Base-by-base conservation (phyloP, 2,888 invertebrate genomes). In the Epinotia demarniana region DNA sequence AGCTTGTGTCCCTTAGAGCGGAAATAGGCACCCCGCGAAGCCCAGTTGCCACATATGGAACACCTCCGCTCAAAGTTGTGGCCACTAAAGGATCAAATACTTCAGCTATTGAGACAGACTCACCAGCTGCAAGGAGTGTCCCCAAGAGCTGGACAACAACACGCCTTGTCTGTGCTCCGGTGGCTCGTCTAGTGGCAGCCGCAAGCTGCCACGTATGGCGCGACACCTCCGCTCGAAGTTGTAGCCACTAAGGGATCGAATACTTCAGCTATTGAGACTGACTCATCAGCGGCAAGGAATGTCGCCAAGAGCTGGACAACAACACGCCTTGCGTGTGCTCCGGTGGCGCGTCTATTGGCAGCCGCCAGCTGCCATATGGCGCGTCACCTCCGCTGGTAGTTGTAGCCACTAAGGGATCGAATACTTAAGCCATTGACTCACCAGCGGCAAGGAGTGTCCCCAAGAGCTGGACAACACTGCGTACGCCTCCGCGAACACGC, bases 391-490 rank as follows among this genome's bases (percentile, higher is more conserved):
- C 1, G 23, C 23, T 27, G 3, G 23, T 3, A 27, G 23, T 27
- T 27, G 23, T 27, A 3, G 23, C 23, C 23, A 27, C 2, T 27
- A 27, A 27, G 23, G 23, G 23, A 23, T 23, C 1, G 23, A 27
- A 0, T 27, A 27, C 23, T 27, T 27, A 2, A 27, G 23, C 23
- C 3, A 27, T 27, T 27, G 23, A 53, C 89, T 86, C n/a, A 93
- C 93, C 84, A 92, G 74, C 0, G 94, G 94, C 77, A 94, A 83
- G 43, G 87, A 90, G 80, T 93, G 91, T 60, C 94, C 94, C 92
- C 93, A 93, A 0, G 89, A 84, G 0, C 85, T 88, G 0, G 90
- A 79, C 19, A 92, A 78, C 72, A 94, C 70, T 1, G 90, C 88
- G 63, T 83, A 84, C 13, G 91, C 90, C 0, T 76, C 81, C 0